These are phyloP conservation scores for Rousettus madagascariensis DNA, from an alignment of 2,797 vertebrate genomes.

Conservation along the genomic window DNA sequence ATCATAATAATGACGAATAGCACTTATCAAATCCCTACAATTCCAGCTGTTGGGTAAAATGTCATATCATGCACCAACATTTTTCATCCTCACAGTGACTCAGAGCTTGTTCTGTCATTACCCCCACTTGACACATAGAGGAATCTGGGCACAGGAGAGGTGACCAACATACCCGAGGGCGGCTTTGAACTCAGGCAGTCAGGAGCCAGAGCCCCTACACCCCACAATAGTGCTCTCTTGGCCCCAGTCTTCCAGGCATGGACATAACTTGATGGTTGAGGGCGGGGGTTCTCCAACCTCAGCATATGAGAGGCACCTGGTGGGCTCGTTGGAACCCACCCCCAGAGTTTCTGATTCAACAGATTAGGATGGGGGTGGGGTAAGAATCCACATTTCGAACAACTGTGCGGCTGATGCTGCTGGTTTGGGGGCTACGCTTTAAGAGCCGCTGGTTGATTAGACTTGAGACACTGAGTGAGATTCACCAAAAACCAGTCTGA, in stretches of 20 bases:
- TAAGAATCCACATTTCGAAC: neutral
- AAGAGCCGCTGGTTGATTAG: neutral
- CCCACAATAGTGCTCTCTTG: accelerated
- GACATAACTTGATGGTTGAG: neutral
- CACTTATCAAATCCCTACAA: neutral
- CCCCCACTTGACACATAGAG: neutral
- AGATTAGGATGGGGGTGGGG: accelerated
- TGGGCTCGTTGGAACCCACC: neutral
- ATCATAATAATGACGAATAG: neutral
- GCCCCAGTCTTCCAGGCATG: accelerated
- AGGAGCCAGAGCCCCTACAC: neutral
- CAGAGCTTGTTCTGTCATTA: neutral
- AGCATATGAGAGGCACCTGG: neutral
- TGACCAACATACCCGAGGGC: accelerated
- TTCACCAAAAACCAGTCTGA: neutral
- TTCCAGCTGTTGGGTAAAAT: neutral
- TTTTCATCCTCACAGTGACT: neutral
- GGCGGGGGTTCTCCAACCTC: neutral
- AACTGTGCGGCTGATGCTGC: neutral
- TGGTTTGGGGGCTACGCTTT: neutral
- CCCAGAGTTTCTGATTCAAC: neutral
- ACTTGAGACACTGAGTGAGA: neutral
- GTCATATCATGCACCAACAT: neutral
- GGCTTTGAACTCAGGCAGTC: neutral
- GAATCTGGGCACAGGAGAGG: neutral